Conservation (phyloP, 1,140 invertebrate genomes). For the Solenopsis invicta region DNA sequence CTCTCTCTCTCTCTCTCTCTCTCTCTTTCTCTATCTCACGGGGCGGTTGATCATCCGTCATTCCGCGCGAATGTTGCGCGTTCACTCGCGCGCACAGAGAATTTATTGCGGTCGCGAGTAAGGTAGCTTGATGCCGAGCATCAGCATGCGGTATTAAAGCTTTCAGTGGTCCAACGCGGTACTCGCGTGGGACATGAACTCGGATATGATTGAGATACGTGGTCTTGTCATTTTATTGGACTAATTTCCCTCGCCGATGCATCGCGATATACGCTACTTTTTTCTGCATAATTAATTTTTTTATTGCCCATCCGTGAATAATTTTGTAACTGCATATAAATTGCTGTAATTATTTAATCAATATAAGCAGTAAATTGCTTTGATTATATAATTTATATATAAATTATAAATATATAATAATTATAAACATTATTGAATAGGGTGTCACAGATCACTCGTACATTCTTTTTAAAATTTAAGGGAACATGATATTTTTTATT, state of each 20-base stretch:
- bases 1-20: too few relatives aligned
- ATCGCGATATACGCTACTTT: not conserved
- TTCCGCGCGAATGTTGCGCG: not conserved
- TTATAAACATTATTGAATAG: not conserved
- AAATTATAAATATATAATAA: not conserved
- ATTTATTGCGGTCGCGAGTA: not conserved
- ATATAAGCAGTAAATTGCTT: not conserved
- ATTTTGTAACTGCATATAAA: not conserved
- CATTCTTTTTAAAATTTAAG: too few relatives aligned
- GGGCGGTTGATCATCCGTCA: slow-evolving; percentile 24
- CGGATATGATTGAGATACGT: not conserved
- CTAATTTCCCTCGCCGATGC: slow-evolving; percentile 5
- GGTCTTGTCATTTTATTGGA: not conserved
- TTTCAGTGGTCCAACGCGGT: not conserved
- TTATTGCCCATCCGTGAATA: not conserved
- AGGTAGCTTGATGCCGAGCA: slow-evolving; percentile 4
- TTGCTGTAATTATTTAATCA: too few relatives aligned
- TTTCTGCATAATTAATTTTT: not conserved
- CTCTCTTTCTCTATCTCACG: not conserved
- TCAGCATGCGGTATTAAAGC: not conserved
- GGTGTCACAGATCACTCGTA: too few relatives aligned
- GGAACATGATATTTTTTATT: too few relatives aligned
- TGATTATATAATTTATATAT: not conserved
- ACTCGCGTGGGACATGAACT: not conserved
- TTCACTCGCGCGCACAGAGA: not conserved